Conservation (phyloP, 2,888 invertebrate species). For the Xestobium rufovillosum region DNA sequence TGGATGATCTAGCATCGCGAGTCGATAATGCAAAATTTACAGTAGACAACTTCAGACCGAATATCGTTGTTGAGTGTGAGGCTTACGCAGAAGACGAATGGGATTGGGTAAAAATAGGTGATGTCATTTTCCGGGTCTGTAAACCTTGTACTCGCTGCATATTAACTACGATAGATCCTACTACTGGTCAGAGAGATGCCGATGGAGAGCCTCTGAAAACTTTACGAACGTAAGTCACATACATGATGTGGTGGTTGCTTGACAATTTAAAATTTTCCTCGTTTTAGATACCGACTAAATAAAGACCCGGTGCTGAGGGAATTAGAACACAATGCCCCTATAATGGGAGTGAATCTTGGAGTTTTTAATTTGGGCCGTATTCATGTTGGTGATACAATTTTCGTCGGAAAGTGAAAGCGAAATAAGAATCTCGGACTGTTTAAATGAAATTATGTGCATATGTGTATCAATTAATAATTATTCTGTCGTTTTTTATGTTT, state of each 20-base stretch:
- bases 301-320: neutral
- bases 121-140: constrained; percentile 45
- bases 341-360: neutral
- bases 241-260: no score
- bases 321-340: constrained; percentile 2
- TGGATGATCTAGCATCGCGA: constrained; percentile 46
- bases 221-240: constrained; percentile 46
- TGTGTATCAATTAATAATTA: no score
- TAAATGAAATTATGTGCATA: no score
- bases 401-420: neutral
- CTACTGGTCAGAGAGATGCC: constrained; percentile 41
- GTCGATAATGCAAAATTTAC: constrained; percentile 39
- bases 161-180: constrained; percentile 44
- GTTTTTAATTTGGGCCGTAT: neutral
- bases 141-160: constrained; percentile 51
- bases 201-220: constrained; percentile 48
- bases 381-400: neutral
- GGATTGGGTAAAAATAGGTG: constrained; percentile 52
- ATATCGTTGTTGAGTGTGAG: constrained; percentile 46
- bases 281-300: neutral
- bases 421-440: no score
- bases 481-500: no score
- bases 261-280: neutral
- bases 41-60: constrained; percentile 49
- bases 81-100: constrained; percentile 50